A percentile compares a stretch with the other conserved stretches of the same genome.
These are phyloP conservation scores for Kryphioiulus occultus DNA, from an alignment of 2,888 invertebrate genomes.

Conservation along the genomic window DNA sequence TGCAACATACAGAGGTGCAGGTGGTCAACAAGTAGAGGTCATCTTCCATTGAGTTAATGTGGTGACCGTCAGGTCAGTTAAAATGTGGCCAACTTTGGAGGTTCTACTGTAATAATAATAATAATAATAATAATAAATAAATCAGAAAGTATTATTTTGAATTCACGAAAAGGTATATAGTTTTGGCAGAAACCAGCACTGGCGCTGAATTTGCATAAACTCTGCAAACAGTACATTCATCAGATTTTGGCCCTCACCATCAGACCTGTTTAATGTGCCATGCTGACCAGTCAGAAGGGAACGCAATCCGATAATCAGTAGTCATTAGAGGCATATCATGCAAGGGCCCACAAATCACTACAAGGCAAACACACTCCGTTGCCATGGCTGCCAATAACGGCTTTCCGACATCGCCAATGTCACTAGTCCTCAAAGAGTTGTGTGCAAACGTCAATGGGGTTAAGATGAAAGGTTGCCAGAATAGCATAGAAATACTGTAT, in stretches of 20 bases:
- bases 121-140: too few relatives aligned
- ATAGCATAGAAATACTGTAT: too few relatives aligned
- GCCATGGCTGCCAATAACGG: slow-evolving; percentile 14
- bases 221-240: not conserved
- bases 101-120: too few relatives aligned
- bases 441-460: slow-evolving; percentile 15
- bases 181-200: too few relatives aligned
- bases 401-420: slow-evolving; percentile 13
- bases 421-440: slow-evolving; percentile 16
- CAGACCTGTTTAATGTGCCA: not conserved
- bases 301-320: not conserved
- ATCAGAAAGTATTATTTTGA: too few relatives aligned
- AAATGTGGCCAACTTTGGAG: too few relatives aligned
- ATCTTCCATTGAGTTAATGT: too few relatives aligned
- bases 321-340: not conserved
- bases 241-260: not conserved
- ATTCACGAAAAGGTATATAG: too few relatives aligned
- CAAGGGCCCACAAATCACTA: not conserved
- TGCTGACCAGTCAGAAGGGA: not conserved
- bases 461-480: slow-evolving; percentile 15
- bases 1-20: too few relatives aligned
- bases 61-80: too few relatives aligned
- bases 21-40: too few relatives aligned
- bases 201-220: not conserved
- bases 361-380: not conserved